Conservation (phyloP, 2,113 vertebrate genomes). For the Zosterops hypoxanthus region DNA sequence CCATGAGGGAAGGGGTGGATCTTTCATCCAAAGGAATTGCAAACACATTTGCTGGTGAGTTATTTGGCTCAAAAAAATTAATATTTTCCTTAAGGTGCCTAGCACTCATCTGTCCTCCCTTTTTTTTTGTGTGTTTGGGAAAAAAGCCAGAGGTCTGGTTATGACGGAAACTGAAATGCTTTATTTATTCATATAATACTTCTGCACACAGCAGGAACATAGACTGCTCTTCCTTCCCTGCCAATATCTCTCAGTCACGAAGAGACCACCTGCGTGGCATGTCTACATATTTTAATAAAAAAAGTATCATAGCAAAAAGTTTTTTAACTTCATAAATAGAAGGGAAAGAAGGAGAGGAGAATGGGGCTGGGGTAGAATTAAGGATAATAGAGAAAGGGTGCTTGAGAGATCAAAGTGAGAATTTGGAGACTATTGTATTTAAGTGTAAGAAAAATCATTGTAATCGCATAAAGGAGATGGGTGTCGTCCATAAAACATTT, state of each 20-base stretch:
- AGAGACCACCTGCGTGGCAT: background rate
- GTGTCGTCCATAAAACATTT: background rate
- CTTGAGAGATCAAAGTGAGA: background rate
- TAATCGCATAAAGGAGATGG: background rate
- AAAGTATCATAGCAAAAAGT: background rate
- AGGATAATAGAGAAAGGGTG: background rate
- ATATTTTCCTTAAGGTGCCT: background rate
- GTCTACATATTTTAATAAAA: constrained; percentile 8
- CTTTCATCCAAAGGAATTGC: background rate
- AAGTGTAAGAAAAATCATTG: background rate
- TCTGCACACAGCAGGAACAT: constrained; percentile 1
- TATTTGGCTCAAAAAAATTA: background rate
- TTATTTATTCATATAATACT: constrained; percentile 27
- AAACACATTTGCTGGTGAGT: background rate
- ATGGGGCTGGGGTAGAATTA: background rate
- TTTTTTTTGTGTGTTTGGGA: background rate
- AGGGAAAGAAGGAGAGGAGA: background rate
- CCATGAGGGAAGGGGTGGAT: background rate
- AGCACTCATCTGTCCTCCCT: background rate
- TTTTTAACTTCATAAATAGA: background rate
- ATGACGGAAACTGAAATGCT: constrained; percentile 14
- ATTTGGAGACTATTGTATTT: background rate
- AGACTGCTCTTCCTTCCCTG: background rate
- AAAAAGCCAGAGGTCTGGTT: background rate
- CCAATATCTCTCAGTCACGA: background rate